Percentiles rank a stretch among this genome's conserved stretches.
These are phyloP conservation scores for Alloplasta piceator DNA, from an alignment of 2,888 invertebrate species.

Conservation along the genomic window DNA sequence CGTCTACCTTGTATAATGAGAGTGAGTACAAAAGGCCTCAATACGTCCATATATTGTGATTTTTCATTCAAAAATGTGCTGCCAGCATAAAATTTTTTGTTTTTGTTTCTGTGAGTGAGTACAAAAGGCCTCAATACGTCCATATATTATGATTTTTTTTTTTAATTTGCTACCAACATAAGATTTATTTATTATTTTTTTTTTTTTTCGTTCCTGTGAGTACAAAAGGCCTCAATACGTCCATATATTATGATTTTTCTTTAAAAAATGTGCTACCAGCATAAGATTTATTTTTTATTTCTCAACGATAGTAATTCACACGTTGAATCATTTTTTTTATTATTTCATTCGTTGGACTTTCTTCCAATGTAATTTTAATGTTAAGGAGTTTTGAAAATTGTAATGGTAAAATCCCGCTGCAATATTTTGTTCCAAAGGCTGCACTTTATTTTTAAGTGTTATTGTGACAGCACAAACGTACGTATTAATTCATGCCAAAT, in stretches of 20 bases:
- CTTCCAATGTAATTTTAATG: conserved; percentile 33
- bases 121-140: no score
- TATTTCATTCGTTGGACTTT: conserved; percentile 21
- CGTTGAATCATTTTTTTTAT: conserved; percentile 29
- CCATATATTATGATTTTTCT: no score
- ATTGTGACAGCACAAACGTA: conserved; percentile 26
- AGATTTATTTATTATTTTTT: no score
- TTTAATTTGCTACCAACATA: conserved; percentile 26
- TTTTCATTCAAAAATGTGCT: conserved; percentile 25
- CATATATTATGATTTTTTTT: no score
- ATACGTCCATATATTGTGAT: conserved; percentile 11
- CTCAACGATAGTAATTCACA: conserved; percentile 29
- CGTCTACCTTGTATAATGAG: conserved; percentile 30
- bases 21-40: no score
- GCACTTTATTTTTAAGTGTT: conserved; percentile 33
- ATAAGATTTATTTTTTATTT: conserved; percentile 36
- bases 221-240: no score
- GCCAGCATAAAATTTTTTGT: no score
- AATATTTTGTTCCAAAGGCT: conserved; percentile 41
- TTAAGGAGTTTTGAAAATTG: no score
- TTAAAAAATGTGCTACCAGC: conserved; percentile 21
- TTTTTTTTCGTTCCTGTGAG: no score
- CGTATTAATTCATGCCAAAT: no score
- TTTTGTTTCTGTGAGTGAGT: no score
- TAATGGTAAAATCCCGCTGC: conserved; percentile 41